A percentile compares a stretch with the other conserved stretches of the same genome.
These are phyloP conservation scores for Alcis repandata DNA, from an alignment of 2,888 invertebrate species.

Conservation along the genomic window DNA sequence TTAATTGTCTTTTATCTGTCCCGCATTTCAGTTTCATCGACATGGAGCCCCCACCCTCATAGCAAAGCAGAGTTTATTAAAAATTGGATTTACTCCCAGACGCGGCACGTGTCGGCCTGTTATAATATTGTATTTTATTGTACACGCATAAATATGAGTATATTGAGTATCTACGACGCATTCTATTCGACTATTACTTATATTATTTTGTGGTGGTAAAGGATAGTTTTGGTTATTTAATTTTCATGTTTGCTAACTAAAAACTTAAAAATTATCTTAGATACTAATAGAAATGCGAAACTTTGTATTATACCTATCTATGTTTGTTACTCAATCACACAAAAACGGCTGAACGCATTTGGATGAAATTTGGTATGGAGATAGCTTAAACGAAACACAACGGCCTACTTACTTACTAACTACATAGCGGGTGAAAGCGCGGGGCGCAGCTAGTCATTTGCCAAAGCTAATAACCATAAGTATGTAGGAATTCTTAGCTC, in stretches of 20 bases:
- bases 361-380: no score
- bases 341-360: no score
- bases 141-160: slow-evolving; percentile 29
- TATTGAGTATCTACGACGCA: neutral
- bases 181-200: neutral
- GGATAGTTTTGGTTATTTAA: slow-evolving; percentile 4
- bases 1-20: slow-evolving; percentile 9
- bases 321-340: no score
- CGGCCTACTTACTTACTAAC: no score
- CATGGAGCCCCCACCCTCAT: slow-evolving; percentile 46
- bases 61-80: slow-evolving; percentile 73
- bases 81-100: slow-evolving; percentile 73
- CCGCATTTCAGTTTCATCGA: neutral
- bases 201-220: neutral
- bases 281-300: no score
- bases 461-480: neutral
- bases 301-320: no score
- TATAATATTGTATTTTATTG: slow-evolving; percentile 58
- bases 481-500: neutral
- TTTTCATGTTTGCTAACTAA: slow-evolving; percentile 15
- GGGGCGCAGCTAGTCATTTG: neutral
- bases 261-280: no score
- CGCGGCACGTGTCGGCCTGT: slow-evolving; percentile 57
- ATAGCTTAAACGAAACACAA: no score
- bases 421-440: no score